Percentiles rank a stretch among this genome's conserved stretches.
Conservation (phyloP, 2,888 invertebrate species). For the Platycheirus rosarum region DNA sequence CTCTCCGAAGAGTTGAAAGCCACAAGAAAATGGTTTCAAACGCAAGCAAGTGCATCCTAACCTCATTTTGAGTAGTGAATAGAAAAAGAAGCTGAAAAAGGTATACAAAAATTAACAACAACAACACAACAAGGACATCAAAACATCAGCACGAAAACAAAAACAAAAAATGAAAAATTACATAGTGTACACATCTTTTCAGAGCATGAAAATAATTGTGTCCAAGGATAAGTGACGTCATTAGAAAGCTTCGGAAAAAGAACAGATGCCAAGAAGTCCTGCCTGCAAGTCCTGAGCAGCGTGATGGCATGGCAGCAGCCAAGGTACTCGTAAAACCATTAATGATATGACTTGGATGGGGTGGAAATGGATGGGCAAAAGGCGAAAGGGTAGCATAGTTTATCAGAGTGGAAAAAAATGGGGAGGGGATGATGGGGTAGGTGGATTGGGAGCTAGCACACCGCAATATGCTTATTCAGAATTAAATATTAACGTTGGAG, state of each 20-base stretch:
- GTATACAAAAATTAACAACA: background rate
- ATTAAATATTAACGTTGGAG: slow-evolving; percentile 55
- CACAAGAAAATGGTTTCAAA: slow-evolving; percentile 49
- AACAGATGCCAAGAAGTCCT: slow-evolving; percentile 37
- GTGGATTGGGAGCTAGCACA: slow-evolving; percentile 7
- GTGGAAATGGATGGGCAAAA: no score
- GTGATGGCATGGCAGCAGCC: slow-evolving; percentile 1
- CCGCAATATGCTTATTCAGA: slow-evolving; percentile 61
- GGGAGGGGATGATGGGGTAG: slow-evolving; percentile 8
- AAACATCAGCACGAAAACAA: background rate
- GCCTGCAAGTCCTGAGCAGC: background rate
- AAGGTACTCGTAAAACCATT: slow-evolving; percentile 44
- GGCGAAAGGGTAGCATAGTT: slow-evolving; percentile 1
- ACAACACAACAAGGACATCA: no score
- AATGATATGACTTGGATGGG: slow-evolving; percentile 61
- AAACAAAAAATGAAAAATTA: slow-evolving; percentile 42
- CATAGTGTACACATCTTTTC: slow-evolving; percentile 60
- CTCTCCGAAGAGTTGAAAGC: slow-evolving; percentile 43
- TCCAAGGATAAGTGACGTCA: slow-evolving; percentile 71
- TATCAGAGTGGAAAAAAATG: background rate
- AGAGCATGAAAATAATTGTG: slow-evolving; percentile 61
- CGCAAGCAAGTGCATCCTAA: slow-evolving; percentile 62
- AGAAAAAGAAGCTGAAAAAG: slow-evolving; percentile 32
- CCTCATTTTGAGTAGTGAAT: slow-evolving; percentile 56
- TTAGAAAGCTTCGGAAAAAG: slow-evolving; percentile 45